phyloP scores from a whole-genome alignment of 1,140 invertebrate species.

The Hypsibius dujardini region DNA sequence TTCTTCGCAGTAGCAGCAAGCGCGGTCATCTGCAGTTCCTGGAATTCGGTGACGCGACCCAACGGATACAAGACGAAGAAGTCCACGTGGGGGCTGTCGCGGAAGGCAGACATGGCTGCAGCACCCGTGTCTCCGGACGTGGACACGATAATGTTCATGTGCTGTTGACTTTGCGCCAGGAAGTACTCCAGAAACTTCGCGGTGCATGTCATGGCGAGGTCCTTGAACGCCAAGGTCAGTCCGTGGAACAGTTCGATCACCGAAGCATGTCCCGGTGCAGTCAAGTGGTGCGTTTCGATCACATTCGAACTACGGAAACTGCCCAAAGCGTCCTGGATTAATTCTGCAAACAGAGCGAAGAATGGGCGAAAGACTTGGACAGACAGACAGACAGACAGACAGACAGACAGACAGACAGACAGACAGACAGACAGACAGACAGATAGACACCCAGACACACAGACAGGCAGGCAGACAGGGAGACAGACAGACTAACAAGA shows the following conservation, averaged over 20 bases:
- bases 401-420: neutral
- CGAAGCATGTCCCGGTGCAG: constrained; percentile 23
- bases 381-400: neutral
- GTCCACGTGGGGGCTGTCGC: constrained; percentile 32
- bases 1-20: constrained; percentile 30
- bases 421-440: neutral
- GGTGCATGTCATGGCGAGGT: constrained; percentile 34
- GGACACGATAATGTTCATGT: constrained; percentile 27
- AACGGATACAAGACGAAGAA: constrained; percentile 36
- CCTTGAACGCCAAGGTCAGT: constrained; percentile 37
- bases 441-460: neutral
- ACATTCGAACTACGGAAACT: constrained; percentile 29
- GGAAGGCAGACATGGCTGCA: constrained; percentile 36
- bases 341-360: constrained; percentile 25
- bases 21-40: constrained; percentile 38
- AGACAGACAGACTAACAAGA: neutral
- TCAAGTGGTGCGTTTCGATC: constrained; percentile 27
- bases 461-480: neutral
- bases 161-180: constrained; percentile 30
- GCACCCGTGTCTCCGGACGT: constrained; percentile 40
- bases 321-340: constrained; percentile 29
- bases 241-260: constrained; percentile 38
- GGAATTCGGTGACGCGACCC: constrained; percentile 32
- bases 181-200: constrained; percentile 35
- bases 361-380: neutral